These are phyloP conservation scores for Harpalus rufipes DNA, from an alignment of 2,888 invertebrate genomes.

Conservation along the genomic window DNA sequence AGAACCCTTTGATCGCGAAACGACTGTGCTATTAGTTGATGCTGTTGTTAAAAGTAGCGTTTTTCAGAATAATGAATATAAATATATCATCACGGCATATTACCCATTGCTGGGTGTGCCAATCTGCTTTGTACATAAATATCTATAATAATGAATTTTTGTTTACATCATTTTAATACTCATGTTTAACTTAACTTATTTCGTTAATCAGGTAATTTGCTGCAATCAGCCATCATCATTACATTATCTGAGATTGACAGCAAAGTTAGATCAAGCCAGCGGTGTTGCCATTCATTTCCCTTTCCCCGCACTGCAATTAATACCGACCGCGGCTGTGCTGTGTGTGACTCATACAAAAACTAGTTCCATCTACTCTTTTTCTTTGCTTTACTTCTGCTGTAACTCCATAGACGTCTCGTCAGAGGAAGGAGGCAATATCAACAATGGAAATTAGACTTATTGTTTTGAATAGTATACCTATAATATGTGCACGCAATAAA, in stretches of 20 bases:
- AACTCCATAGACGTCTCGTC: slow-evolving; percentile 26
- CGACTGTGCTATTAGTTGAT: too few relatives aligned
- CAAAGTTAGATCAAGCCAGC: slow-evolving; percentile 47
- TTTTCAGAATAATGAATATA: too few relatives aligned
- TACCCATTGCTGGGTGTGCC: too few relatives aligned
- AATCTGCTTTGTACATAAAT: too few relatives aligned
- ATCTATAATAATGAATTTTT: too few relatives aligned
- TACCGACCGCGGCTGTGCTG: slow-evolving; percentile 70
- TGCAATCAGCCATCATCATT: slow-evolving; percentile 65
- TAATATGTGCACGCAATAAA: too few relatives aligned
- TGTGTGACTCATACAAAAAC: slow-evolving; percentile 74
- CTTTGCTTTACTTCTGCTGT: slow-evolving; percentile 69
- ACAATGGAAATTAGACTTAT: neutral
- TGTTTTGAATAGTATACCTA: too few relatives aligned
- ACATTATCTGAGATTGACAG: slow-evolving; percentile 66
- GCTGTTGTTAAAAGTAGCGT: too few relatives aligned
- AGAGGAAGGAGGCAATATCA: slow-evolving; percentile 10
- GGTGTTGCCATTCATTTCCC: slow-evolving; percentile 70
- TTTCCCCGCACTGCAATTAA: slow-evolving; percentile 71
- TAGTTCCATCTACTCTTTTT: slow-evolving; percentile 73
- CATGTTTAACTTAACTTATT: neutral
- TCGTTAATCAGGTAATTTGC: slow-evolving; percentile 6
- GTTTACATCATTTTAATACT: neutral
- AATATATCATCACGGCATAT: too few relatives aligned
- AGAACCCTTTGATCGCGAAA: too few relatives aligned